phyloP scores from a whole-genome alignment of 2,797 vertebrate genomes.

The Falco rusticolus region DNA sequence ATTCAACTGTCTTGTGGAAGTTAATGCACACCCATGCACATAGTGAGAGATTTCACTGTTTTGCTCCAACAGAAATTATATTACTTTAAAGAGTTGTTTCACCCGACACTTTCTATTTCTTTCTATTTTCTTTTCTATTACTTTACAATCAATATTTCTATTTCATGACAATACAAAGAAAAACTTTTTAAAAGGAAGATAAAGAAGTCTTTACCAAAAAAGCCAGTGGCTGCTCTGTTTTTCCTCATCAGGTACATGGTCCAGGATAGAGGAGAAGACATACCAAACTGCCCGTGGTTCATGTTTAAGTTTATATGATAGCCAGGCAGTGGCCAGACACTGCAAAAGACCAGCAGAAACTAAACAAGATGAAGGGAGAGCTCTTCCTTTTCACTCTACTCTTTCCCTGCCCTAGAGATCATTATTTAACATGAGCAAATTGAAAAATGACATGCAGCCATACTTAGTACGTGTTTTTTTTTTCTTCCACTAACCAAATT shows the following conservation, averaged over 20 bases:
- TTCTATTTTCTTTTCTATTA: background rate
- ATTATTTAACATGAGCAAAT: slow-evolving; percentile 75
- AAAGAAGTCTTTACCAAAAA: slow-evolving; percentile 77
- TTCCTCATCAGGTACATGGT: slow-evolving; percentile 85
- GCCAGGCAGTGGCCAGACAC: background rate
- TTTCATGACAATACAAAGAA: background rate
- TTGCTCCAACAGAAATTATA: background rate
- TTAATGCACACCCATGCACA: background rate
- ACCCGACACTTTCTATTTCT: background rate
- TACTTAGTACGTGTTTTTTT: slow-evolving; percentile 75
- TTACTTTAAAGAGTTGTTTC: background rate
- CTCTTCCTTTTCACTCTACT: slow-evolving; percentile 74
- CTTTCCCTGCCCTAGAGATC: slow-evolving; percentile 58
- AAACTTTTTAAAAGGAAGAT: background rate
- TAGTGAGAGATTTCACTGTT: background rate
- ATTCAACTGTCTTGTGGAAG: background rate
- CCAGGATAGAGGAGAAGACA: slow-evolving; percentile 79
- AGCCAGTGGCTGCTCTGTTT: slow-evolving; percentile 68
- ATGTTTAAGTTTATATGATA: slow-evolving; percentile 48
- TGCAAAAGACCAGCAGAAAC: background rate
- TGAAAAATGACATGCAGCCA: slow-evolving; percentile 78
- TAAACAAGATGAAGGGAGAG: background rate
- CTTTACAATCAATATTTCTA: background rate
- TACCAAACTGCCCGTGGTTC: slow-evolving; percentile 76
- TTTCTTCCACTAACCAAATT: slow-evolving; percentile 80